Base-by-base conservation (phyloP, 2,888 invertebrate genomes). In the Cepaea hortensis region DNA sequence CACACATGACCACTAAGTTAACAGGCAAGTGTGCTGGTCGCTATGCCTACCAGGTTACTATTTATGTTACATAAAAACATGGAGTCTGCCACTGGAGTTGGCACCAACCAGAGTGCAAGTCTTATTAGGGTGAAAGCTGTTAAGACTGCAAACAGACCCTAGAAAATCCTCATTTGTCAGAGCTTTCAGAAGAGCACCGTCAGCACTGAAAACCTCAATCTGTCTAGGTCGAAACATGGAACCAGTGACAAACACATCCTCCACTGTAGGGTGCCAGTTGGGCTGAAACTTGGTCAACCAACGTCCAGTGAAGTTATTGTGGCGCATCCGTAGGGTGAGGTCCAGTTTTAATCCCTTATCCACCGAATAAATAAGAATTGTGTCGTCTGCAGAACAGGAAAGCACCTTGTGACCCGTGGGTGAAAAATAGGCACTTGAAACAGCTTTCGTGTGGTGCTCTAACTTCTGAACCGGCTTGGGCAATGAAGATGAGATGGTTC, bases 281-380 rank as follows among this genome's bases (percentile, higher is more conserved):
- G 93, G 91, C 87, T 94, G 93, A 89, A 95, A 95, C 23, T 93
- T 92, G 3, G 95, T 94, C 87, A 95, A 89, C 95, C 95, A 95
- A 23, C 95, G 91, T 0, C 95, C 95, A 48, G 94, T 94, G 68
- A 93, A 93, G 90, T 95, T 95, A 90, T 95, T 93, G 89, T 95
- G 95, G 23, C 91, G 79, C 46, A 87, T 73, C 46, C 46, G 35
- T 18, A 76, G 84, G 55, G 23, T 7, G 13, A 77, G 23, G 5
- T 83, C 48, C 9, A 85, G 50, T 11, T 76, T 75, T 50, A 80
- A 65, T n/a, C 48, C 73, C 46, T 15, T n/a, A 15, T 61, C 65
- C 11, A 73, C 85, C 20, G 77, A 76, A 75, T 79, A 81, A 35
- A 84, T 35, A 18, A 72, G 15, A 15, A 95, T 86, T 65, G 89